These are phyloP conservation scores for Zosterops lateralis DNA, from an alignment of 2,113 vertebrate species.

Conservation along the genomic window DNA sequence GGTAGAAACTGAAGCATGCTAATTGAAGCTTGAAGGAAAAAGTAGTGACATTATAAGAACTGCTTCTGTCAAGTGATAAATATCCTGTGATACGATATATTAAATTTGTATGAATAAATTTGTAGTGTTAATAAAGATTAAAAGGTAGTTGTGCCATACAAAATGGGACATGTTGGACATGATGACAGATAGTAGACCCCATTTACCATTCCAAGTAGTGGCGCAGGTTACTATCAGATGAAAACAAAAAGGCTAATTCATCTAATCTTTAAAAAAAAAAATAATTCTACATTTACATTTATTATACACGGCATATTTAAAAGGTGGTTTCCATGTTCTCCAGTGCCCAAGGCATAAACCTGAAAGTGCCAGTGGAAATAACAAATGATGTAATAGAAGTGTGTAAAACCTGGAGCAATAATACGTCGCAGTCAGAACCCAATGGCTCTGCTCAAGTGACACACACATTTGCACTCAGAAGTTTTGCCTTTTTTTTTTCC, in stretches of 20 bases:
- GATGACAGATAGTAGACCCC: neutral
- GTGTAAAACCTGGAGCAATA: neutral
- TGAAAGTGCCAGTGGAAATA: constrained; percentile 14
- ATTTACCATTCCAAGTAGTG: neutral
- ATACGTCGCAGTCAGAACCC: neutral
- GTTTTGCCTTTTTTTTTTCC: neutral
- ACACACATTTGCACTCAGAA: neutral
- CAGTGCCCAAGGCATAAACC: neutral
- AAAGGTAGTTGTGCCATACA: neutral
- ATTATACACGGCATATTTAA: neutral
- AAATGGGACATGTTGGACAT: neutral
- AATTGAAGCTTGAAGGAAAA: constrained; percentile 56
- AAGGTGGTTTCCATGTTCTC: neutral
- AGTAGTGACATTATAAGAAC: constrained; percentile 53
- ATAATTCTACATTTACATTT: neutral
- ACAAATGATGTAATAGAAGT: neutral
- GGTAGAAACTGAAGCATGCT: constrained; percentile 58
- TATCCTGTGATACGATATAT: neutral
- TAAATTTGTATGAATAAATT: constrained; percentile 25
- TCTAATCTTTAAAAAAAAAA: neutral
- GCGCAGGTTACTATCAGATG: neutral
- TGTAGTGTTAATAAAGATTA: neutral
- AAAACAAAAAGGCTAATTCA: neutral
- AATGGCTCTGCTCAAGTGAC: neutral
- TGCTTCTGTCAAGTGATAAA: constrained; percentile 15